Percentiles rank a stretch among this genome's conserved stretches.
phyloP scores from a whole-genome alignment of 1,140 invertebrate species.

The Halesus radiatus region DNA sequence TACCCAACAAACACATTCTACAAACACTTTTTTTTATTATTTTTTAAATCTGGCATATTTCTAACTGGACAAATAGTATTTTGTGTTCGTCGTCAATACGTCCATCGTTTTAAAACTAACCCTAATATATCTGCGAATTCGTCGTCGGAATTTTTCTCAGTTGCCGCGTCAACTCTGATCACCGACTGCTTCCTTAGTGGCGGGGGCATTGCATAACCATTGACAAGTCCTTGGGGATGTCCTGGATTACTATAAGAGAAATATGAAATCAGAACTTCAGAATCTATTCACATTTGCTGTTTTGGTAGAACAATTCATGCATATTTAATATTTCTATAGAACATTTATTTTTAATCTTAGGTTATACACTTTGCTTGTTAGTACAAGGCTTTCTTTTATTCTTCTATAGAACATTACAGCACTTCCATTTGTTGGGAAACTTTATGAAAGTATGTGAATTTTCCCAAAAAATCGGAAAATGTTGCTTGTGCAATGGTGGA shows the following conservation, averaged over 20 bases:
- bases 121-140: conserved; percentile 56
- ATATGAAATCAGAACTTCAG: neutral
- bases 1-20: conserved; percentile 4
- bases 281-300: too few relatives aligned
- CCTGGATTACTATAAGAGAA: conserved; percentile 29
- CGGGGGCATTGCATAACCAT: conserved; percentile 18
- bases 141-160: conserved; percentile 54
- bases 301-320: too few relatives aligned
- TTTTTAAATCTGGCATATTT: neutral
- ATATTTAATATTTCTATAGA: too few relatives aligned
- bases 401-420: too few relatives aligned
- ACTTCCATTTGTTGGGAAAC: too few relatives aligned
- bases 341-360: too few relatives aligned
- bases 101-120: conserved; percentile 35
- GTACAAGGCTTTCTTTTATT: too few relatives aligned
- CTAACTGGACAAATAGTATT: neutral
- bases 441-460: too few relatives aligned
- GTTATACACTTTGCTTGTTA: too few relatives aligned
- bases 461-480: too few relatives aligned
- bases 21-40: neutral
- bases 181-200: neutral
- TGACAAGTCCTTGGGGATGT: conserved; percentile 2
- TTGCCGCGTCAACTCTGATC: conserved; percentile 20
- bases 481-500: too few relatives aligned
- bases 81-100: neutral